Evolutionary conservation across 2,888 invertebrate genomes (phyloP).

Genomic region (Artemia sinica): DNA sequence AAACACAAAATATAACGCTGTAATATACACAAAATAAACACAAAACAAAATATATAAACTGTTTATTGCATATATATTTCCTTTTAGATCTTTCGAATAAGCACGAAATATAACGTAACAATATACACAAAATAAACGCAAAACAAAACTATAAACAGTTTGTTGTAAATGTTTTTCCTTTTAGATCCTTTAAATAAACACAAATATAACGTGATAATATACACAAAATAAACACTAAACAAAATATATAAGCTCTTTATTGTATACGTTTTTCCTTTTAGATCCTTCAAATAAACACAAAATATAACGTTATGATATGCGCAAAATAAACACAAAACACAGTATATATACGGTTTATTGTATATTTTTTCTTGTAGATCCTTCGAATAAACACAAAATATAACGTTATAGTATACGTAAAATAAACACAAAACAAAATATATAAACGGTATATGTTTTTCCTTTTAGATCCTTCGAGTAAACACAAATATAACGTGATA

Average conservation of each 20-base stretch:
- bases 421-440: background rate
- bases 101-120: background rate
- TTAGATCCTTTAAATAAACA: constrained; percentile 36
- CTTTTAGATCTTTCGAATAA: background rate
- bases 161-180: constrained; percentile 29
- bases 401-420: background rate
- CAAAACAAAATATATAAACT: no score
- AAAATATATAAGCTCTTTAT: no score
- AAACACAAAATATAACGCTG: constrained; percentile 8
- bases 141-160: no score
- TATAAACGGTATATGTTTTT: background rate
- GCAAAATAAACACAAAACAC: background rate
- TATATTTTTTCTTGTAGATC: background rate
- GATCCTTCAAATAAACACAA: background rate
- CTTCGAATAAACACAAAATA: background rate
- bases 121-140: background rate
- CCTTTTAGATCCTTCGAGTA: constrained; percentile 38
- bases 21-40: background rate
- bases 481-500: constrained; percentile 11
- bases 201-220: constrained; percentile 10
- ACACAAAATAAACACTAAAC: background rate
- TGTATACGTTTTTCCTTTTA: background rate
- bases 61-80: background rate
- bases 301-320: constrained; percentile 1
- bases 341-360: no score